A percentile compares a stretch with the other conserved stretches of the same genome.
phyloP scores from a whole-genome alignment of 1,140 invertebrate genomes.

The Leptopilina clavipes region DNA sequence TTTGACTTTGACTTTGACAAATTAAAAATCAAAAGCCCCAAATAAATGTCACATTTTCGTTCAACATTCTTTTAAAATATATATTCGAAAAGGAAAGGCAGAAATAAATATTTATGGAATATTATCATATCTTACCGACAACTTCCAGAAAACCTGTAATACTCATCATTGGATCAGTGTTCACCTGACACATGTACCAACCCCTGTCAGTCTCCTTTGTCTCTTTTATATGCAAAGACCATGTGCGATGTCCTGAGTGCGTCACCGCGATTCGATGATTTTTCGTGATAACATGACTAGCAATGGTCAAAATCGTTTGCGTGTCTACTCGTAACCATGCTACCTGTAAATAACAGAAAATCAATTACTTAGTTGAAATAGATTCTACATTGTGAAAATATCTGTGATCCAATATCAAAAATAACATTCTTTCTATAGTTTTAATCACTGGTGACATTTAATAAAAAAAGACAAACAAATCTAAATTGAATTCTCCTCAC shows the following conservation, averaged over 20 bases:
- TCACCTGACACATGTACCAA: conserved; percentile 79
- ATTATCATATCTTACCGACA: conserved; percentile 73
- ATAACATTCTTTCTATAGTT: too few species aligned
- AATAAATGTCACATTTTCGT: too few species aligned
- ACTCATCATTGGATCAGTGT: conserved; percentile 78
- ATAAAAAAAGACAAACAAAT: too few species aligned
- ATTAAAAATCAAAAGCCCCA: too few species aligned
- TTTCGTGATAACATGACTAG: conserved; percentile 76
- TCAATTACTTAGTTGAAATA: neutral
- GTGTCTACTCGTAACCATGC: conserved; percentile 80
- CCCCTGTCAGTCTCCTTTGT: conserved; percentile 73
- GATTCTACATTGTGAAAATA: neutral
- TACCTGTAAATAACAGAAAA: conserved; percentile 69
- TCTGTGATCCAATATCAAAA: neutral
- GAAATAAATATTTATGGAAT: too few species aligned
- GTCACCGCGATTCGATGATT: conserved; percentile 78
- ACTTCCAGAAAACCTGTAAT: conserved; percentile 77
- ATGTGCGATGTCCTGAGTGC: conserved; percentile 76
- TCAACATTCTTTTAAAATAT: too few species aligned
- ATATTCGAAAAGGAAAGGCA: too few species aligned
- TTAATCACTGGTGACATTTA: too few species aligned
- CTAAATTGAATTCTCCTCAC: too few species aligned
- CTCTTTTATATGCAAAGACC: conserved; percentile 75
- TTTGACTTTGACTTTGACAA: too few species aligned
- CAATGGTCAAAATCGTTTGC: conserved; percentile 78